Conservation (phyloP, 2,113 vertebrate genomes). For the Romanogobio albipinnatus region DNA sequence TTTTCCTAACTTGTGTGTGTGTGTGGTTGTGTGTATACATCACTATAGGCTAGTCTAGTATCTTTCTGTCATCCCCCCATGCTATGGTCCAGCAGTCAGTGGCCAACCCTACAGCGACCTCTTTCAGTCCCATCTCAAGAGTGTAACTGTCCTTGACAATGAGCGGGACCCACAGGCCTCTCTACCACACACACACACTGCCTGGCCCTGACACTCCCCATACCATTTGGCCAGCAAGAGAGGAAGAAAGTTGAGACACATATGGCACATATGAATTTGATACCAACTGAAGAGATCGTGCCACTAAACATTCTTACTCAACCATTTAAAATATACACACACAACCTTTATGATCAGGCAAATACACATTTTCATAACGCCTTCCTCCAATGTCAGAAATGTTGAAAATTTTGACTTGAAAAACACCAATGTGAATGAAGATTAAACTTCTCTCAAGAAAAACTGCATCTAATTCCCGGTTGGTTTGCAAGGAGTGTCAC, state of each 20-base stretch:
- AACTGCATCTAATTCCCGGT: too few relatives aligned
- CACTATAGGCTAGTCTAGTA: constrained; percentile 20
- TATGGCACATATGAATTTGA: neutral
- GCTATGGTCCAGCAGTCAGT: constrained; percentile 79
- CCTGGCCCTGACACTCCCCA: constrained; percentile 26
- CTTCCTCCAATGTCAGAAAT: too few relatives aligned
- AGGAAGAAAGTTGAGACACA: neutral
- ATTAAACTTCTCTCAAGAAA: neutral
- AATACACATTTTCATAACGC: neutral
- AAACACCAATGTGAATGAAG: neutral
- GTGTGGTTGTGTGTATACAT: neutral
- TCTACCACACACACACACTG: constrained; percentile 73
- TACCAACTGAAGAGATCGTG: neutral
- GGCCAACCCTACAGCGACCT: constrained; percentile 86
- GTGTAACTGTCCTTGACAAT: constrained; percentile 95
- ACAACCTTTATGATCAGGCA: neutral
- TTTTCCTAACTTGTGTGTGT: constrained; percentile 26
- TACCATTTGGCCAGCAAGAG: constrained; percentile 33
- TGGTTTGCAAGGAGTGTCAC: neutral
- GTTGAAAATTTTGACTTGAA: neutral
- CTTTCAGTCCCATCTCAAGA: constrained; percentile 88
- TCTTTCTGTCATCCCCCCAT: constrained; percentile 62
- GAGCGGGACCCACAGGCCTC: constrained; percentile 76
- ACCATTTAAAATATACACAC: neutral
- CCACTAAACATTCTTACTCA: neutral